Evolutionary conservation across 2,113 vertebrate species (phyloP).

Genomic region (Suricata suricatta): DNA sequence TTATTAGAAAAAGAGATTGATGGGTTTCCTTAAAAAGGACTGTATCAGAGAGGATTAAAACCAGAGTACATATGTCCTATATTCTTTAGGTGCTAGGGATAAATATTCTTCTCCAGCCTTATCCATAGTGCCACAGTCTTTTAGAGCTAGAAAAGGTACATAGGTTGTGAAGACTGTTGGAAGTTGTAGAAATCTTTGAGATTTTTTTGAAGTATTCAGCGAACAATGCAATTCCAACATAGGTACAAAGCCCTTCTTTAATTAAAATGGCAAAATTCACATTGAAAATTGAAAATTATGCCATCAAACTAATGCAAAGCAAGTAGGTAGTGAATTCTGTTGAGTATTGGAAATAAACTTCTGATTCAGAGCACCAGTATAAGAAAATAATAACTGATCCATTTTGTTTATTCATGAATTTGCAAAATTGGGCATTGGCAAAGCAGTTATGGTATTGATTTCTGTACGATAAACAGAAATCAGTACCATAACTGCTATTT

Average conservation of each 20-base stretch:
- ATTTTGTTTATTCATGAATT: conserved; percentile 52
- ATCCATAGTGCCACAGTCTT: conserved; percentile 3
- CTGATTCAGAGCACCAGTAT: conserved; percentile 2
- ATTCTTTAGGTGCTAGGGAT: background rate
- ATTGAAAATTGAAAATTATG: conserved; percentile 40
- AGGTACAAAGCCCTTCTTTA: background rate
- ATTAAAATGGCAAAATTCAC: conserved; percentile 39
- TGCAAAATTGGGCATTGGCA: conserved; percentile 1
- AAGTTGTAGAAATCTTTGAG: conserved; percentile 31
- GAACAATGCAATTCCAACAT: background rate
- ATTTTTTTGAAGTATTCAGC: background rate
- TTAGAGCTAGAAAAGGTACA: conserved; percentile 27
- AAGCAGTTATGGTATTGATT: background rate
- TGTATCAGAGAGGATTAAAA: background rate
- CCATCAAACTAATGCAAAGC: conserved; percentile 7
- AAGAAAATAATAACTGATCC: conserved; percentile 30
- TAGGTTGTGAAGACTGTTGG: conserved; percentile 13
- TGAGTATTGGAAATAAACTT: conserved; percentile 44
- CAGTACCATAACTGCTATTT: background rate
- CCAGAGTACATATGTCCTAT: background rate
- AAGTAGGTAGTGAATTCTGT: conserved; percentile 30
- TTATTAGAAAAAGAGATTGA: background rate
- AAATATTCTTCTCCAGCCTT: background rate
- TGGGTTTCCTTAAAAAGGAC: conserved; percentile 28
- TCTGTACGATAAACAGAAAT: background rate